Conservation (phyloP, 2,888 invertebrate genomes). For the Ormyrus rosae region DNA sequence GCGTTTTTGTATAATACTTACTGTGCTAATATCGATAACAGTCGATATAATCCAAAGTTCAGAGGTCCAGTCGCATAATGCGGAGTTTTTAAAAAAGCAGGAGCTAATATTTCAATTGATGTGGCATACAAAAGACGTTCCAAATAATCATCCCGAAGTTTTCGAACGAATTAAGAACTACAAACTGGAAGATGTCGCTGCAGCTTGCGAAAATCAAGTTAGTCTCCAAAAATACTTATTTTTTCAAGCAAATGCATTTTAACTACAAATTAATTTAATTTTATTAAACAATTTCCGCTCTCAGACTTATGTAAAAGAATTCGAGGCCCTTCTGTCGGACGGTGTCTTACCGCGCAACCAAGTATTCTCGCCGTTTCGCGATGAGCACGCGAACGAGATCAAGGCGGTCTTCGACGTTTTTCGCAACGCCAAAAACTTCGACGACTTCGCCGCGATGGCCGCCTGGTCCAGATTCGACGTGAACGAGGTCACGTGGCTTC, state of each 20-base stretch:
- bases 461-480: constrained; percentile 79
- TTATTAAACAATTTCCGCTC: not conserved
- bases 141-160: constrained; percentile 49
- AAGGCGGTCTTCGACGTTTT: constrained; percentile 79
- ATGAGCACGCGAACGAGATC: constrained; percentile 76
- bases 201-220: constrained; percentile 40
- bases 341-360: constrained; percentile 67
- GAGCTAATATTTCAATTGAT: constrained; percentile 43
- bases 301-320: constrained; percentile 67
- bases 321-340: constrained; percentile 73
- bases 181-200: constrained; percentile 40
- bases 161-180: constrained; percentile 45
- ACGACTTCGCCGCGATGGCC: constrained; percentile 80
- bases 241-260: not conserved
- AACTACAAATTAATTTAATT: not conserved
- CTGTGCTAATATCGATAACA: too few relatives aligned
- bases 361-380: constrained; percentile 70
- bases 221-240: not conserved
- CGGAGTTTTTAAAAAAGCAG: constrained; percentile 44
- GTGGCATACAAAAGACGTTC: constrained; percentile 33
- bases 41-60: too few relatives aligned
- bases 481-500: constrained; percentile 81
- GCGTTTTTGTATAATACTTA: not conserved
- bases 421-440: constrained; percentile 80
- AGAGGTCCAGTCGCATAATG: not conserved